These are phyloP conservation scores for Oligia latruncula DNA, from an alignment of 2,888 invertebrate genomes.

Conservation along the genomic window DNA sequence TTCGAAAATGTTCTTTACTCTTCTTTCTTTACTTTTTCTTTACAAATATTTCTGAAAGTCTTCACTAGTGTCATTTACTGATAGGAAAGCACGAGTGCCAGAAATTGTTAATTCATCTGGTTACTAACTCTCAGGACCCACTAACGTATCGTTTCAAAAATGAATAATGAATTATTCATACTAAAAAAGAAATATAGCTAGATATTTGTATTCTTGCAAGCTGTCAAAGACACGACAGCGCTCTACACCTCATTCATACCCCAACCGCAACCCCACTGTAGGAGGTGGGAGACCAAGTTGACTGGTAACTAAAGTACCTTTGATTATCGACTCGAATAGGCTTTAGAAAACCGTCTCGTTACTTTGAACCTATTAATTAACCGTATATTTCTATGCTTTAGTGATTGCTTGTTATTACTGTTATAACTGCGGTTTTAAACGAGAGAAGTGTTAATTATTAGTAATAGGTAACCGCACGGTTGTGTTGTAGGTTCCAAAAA, in stretches of 20 bases:
- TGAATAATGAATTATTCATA: no score
- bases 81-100: neutral
- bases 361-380: conserved; percentile 60
- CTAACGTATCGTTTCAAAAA: no score
- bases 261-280: neutral
- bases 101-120: neutral
- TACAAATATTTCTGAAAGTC: no score
- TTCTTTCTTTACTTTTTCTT: no score
- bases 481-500: neutral
- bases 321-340: conserved; percentile 73
- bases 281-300: conserved; percentile 39
- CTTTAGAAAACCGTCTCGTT: conserved; percentile 64
- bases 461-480: neutral
- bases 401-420: conserved; percentile 11
- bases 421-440: conserved; percentile 32
- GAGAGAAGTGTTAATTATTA: conserved; percentile 9
- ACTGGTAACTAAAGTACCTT: conserved; percentile 65
- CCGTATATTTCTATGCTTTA: conserved; percentile 37
- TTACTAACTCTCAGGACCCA: neutral
- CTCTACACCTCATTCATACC: conserved; percentile 38
- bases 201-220: neutral
- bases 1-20: no score
- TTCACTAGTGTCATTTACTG: no score
- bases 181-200: neutral
- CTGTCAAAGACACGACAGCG: neutral